These are phyloP conservation scores for Heliconius sara DNA, from an alignment of 2,888 invertebrate genomes.

Conservation along the genomic window DNA sequence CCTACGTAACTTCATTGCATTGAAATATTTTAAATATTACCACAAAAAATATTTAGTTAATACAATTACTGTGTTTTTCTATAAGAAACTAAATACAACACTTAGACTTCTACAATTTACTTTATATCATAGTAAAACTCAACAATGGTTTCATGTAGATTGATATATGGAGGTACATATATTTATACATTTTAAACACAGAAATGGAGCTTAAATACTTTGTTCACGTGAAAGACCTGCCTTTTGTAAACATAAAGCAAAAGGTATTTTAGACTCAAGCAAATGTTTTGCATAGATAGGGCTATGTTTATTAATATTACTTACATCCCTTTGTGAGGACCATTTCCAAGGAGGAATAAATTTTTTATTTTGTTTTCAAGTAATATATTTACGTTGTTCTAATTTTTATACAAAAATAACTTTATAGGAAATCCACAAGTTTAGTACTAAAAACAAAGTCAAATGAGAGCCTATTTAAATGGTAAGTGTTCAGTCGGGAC, in stretches of 20 bases:
- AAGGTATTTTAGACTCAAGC: constrained; percentile 39
- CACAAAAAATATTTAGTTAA: too few species aligned
- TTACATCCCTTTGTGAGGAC: constrained; percentile 45
- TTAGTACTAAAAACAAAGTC: too few species aligned
- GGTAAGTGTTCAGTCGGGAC: too few species aligned
- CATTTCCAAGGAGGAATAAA: background rate
- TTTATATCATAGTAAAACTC: background rate
- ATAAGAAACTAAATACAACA: background rate
- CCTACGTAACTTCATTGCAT: too few species aligned
- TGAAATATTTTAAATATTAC: too few species aligned
- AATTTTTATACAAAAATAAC: background rate
- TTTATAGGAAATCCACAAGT: too few species aligned
- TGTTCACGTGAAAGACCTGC: background rate
- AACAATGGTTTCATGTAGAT: background rate
- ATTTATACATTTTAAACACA: background rate
- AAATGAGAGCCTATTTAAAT: too few species aligned
- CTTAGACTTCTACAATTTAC: background rate
- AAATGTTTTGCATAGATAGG: constrained; percentile 41
- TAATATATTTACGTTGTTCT: background rate
- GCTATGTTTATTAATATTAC: constrained; percentile 47
- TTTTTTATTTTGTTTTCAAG: background rate
- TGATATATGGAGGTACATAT: background rate
- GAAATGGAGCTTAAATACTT: constrained; percentile 8
- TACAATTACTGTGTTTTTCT: background rate
- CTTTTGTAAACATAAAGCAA: constrained; percentile 26